Base-by-base conservation (phyloP, 2,113 vertebrate species). In the Hystrix cristata region DNA sequence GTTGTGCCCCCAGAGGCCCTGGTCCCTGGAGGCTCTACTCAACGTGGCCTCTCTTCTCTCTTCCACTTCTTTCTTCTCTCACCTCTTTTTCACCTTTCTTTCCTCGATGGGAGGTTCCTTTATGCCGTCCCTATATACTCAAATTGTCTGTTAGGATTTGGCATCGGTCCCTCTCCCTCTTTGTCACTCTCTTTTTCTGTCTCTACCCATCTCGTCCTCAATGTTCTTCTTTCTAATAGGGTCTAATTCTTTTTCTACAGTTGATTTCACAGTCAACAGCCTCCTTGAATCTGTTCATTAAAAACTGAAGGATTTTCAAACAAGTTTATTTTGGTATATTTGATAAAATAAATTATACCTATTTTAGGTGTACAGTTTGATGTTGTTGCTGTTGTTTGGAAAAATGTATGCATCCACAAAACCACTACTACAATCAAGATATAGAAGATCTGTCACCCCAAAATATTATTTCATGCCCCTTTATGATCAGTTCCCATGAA, bases 201-300 rank as follows among this genome's bases (percentile, higher is more conserved):
- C 59, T 96, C 11, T 59, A 13, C 29, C 6, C 13, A n/a, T 46
- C n/a, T 46, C 48, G 34, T 67, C 21, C 21, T 1, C 7, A 57
- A 23, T 34, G 15, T 62, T 88, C 59, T 80, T 71, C 51, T 90
- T 89, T 71, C 16, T 91, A 74, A 43, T 46, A 51, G 23, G 19
- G 1, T 64, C 3, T 71, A 12, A 27, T 43, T 60, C 64, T 18
- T 43, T 15, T 0, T 0, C 51, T 80, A 5, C 46, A 38, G 14
- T 62, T 87, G 46, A 25, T 76, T 91, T 80, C 29, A 65, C 13
- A 82, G 46, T 65, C 59, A 67, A 64, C 4, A 78, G 38, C 25
- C 8, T 87, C 25, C 25, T 90, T 95, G 87, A 65, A 84, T 18
- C 23, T 65, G 59, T 76, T 74, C 79, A 51, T 87, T 79, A 84